A percentile compares a stretch with the other conserved stretches of the same genome.
Conservation (phyloP, 2,888 invertebrate species). For the Phengaris alcon region DNA sequence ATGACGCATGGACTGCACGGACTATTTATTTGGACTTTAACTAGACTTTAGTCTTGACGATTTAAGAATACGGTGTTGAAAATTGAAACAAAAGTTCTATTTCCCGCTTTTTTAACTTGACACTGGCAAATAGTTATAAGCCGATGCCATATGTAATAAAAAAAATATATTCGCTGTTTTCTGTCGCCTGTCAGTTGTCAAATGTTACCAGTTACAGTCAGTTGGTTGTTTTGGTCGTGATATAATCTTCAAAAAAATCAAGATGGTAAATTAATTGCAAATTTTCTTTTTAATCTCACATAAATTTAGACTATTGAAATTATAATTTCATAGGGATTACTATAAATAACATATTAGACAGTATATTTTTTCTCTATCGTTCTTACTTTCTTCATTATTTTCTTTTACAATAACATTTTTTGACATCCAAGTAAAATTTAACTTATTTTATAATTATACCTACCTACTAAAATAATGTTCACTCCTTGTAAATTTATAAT, state of each 20-base stretch:
- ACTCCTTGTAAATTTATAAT: background rate
- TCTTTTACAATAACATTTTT: background rate
- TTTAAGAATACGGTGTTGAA: no score
- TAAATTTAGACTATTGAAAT: constrained; percentile 30
- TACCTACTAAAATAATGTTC: background rate
- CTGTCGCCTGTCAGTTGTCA: constrained; percentile 27
- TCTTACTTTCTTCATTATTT: background rate
- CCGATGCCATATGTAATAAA: background rate
- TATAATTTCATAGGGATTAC: background rate
- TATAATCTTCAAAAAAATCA: constrained; percentile 43
- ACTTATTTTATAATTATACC: background rate
- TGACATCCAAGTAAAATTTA: background rate
- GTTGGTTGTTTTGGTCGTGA: constrained; percentile 46
- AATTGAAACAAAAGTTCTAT: no score
- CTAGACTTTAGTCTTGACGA: no score
- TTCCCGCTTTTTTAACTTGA: no score
- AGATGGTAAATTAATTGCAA: constrained; percentile 69
- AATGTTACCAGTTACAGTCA: constrained; percentile 7
- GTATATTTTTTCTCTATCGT: background rate
- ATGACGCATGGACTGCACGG: no score
- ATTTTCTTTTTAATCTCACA: constrained; percentile 52
- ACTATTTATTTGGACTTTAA: no score
- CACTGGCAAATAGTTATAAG: no score
- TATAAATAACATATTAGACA: constrained; percentile 38
- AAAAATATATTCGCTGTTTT: background rate